Evolutionary conservation across 2,888 invertebrate genomes (phyloP).

Genomic region (Nomada ferruginata): DNA sequence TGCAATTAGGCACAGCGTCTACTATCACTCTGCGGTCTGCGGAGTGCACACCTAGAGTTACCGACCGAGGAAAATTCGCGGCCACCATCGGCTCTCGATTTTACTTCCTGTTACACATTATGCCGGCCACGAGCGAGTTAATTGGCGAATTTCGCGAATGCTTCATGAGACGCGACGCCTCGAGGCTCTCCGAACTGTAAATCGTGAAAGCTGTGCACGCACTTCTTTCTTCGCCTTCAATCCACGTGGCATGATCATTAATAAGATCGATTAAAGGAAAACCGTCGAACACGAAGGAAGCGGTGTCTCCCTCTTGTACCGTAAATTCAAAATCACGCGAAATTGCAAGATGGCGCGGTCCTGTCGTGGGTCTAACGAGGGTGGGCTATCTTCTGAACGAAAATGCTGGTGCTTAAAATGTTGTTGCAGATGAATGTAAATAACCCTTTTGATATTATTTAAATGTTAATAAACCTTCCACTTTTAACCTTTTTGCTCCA

Average conservation of each 20-base stretch:
- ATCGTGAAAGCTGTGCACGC: conserved; percentile 5
- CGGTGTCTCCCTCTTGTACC: background rate
- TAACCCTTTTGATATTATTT: too few species aligned
- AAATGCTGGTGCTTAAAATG: too few species aligned
- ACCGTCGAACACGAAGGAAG: background rate
- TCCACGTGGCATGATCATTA: conserved; percentile 2
- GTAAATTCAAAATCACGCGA: background rate
- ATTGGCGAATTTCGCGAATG: conserved; percentile 44
- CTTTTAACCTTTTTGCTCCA: too few species aligned
- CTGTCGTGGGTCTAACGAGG: background rate
- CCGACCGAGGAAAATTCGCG: conserved; percentile 63
- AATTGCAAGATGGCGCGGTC: background rate
- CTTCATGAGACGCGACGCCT: conserved; percentile 29
- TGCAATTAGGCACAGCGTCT: conserved; percentile 61
- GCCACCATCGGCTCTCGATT: conserved; percentile 44
- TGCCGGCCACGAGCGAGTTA: conserved; percentile 26
- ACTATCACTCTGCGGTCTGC: conserved; percentile 43
- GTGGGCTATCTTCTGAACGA: background rate
- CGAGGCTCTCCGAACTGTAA: conserved; percentile 9
- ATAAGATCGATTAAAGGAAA: background rate
- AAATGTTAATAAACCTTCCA: too few species aligned
- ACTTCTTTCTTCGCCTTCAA: conserved; percentile 21
- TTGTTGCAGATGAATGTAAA: too few species aligned
- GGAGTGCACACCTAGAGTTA: conserved; percentile 46
- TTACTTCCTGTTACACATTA: conserved; percentile 51